phyloP scores from a whole-genome alignment of 2,113 vertebrate genomes.

The Prionailurus bengalensis region DNA sequence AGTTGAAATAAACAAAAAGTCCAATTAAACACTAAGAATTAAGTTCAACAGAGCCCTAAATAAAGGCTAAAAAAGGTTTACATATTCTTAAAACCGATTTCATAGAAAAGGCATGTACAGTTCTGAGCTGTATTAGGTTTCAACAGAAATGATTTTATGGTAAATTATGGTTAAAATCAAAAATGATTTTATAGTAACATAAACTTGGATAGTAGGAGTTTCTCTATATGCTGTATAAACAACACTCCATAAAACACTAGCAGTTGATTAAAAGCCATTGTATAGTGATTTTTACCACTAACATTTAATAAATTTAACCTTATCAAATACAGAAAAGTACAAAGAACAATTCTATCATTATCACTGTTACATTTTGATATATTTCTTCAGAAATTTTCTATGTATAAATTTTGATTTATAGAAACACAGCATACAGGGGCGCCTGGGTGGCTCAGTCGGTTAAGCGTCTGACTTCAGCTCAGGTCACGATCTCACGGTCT shows the following conservation, averaged over 20 bases:
- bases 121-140: slow-evolving; percentile 37
- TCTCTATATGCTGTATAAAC: neutral
- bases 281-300: slow-evolving; percentile 3
- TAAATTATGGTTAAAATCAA: neutral
- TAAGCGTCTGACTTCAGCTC: too few relatives aligned
- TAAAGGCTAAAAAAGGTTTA: slow-evolving; percentile 44
- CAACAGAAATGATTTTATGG: slow-evolving; percentile 7
- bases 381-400: slow-evolving; percentile 35
- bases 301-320: neutral
- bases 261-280: neutral
- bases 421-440: neutral
- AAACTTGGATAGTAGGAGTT: neutral
- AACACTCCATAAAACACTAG: slow-evolving; percentile 41
- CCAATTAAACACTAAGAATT: slow-evolving; percentile 48
- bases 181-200: neutral
- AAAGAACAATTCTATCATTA: neutral
- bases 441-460: too few relatives aligned
- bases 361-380: neutral
- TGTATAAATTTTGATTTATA: slow-evolving; percentile 28
- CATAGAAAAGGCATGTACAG: neutral
- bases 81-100: slow-evolving; percentile 36
- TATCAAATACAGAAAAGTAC: slow-evolving; percentile 27
- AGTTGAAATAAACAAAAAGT: slow-evolving; percentile 50
- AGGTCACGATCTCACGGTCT: too few relatives aligned
- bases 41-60: neutral